Evolutionary conservation across 2,797 vertebrate genomes (phyloP).

Genomic region (Choloepus didactylus): DNA sequence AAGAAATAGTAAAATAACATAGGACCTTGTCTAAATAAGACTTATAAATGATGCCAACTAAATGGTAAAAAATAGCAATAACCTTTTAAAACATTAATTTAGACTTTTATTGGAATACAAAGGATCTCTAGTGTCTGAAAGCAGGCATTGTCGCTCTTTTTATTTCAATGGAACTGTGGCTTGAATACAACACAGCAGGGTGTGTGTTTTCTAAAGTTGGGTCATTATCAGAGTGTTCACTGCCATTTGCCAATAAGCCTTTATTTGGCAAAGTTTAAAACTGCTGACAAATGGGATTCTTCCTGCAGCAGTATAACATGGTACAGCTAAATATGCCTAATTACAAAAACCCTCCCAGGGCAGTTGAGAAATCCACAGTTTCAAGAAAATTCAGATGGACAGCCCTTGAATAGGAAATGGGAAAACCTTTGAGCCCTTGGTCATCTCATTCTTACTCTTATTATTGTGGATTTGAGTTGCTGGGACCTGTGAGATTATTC

Average conservation of each 20-base stretch:
- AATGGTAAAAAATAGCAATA: constrained; percentile 91
- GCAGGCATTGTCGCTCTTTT: constrained; percentile 88
- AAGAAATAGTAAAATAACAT: constrained; percentile 85
- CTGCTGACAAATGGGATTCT: constrained; percentile 96
- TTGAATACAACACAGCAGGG: constrained; percentile 89
- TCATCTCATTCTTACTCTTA: background rate
- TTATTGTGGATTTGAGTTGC: background rate
- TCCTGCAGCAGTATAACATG: constrained; percentile 90
- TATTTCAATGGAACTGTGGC: constrained; percentile 87
- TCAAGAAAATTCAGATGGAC: constrained; percentile 72
- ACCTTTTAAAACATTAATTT: constrained; percentile 92
- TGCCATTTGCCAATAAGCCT: constrained; percentile 90
- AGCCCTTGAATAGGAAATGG: background rate
- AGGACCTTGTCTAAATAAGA: constrained; percentile 87
- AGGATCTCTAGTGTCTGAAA: constrained; percentile 89
- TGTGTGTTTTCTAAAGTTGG: constrained; percentile 90
- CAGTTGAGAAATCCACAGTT: constrained; percentile 65
- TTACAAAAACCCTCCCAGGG: constrained; percentile 86
- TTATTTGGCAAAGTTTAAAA: constrained; percentile 93
- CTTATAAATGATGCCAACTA: constrained; percentile 88
- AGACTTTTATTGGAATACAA: constrained; percentile 90
- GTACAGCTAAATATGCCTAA: constrained; percentile 89
- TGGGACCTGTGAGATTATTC: constrained; percentile 9
- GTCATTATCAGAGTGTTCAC: constrained; percentile 92
- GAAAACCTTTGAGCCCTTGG: constrained; percentile 17